phyloP scores from a whole-genome alignment of 2,888 invertebrate genomes.

The Linnaemya tessellans region DNA sequence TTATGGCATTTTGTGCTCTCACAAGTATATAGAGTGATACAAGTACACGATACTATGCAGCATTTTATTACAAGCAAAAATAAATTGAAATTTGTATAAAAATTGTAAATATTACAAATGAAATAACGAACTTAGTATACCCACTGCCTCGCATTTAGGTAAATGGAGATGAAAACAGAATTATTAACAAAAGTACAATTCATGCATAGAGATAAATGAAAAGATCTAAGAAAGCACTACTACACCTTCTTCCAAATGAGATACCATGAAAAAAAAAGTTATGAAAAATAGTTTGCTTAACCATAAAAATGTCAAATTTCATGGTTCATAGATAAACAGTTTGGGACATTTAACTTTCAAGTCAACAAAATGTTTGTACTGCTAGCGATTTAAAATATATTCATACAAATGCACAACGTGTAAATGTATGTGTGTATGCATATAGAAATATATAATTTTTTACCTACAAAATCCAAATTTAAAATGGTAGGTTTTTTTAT shows the following conservation, averaged over 20 bases:
- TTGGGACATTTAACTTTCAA: conserved; percentile 23
- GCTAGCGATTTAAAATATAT: not conserved
- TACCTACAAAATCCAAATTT: not conserved
- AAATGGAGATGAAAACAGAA: not conserved
- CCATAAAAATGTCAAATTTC: conserved; percentile 73
- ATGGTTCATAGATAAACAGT: conserved; percentile 43
- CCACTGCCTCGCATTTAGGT: not conserved
- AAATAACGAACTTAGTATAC: not conserved
- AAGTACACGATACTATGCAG: too few species aligned
- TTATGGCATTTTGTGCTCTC: too few species aligned
- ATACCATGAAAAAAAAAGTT: conserved; percentile 14
- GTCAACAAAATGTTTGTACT: conserved; percentile 10
- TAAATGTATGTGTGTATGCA: not conserved
- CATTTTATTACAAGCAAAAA: too few species aligned
- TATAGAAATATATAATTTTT: not conserved
- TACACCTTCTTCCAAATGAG: not conserved
- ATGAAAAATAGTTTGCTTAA: conserved; percentile 79
- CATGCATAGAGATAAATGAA: not conserved
- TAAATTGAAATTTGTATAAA: not conserved
- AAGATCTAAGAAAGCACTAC: not conserved
- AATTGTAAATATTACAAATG: not conserved
- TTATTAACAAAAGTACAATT: conserved; percentile 4
- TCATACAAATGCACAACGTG: not conserved
- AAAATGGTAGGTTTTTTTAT: not conserved
- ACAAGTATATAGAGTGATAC: too few species aligned